Percentiles rank a stretch among this genome's conserved stretches.
phyloP scores from a whole-genome alignment of 2,113 vertebrate species.

The Colius striatus region DNA sequence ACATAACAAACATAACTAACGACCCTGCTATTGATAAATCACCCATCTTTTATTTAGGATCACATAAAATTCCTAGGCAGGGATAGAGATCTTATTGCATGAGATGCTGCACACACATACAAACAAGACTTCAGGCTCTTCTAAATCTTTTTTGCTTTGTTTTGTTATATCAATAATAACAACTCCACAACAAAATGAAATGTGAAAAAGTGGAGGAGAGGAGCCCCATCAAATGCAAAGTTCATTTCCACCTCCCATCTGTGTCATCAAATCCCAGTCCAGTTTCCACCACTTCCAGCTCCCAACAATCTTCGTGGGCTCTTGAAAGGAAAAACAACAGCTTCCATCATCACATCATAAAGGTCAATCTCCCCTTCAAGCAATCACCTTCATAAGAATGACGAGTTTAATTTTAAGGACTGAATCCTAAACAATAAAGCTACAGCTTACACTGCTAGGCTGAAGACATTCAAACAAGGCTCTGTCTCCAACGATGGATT shows the following conservation, averaged over 20 bases:
- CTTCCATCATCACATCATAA: not conserved
- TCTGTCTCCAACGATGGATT: not conserved
- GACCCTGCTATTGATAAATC: not conserved
- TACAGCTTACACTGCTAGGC: not conserved
- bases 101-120: not conserved
- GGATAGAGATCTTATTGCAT: not conserved
- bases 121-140: not conserved
- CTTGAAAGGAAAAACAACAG: not conserved
- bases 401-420: constrained; percentile 40
- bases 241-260: not conserved
- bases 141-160: not conserved
- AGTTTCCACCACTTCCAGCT: not conserved
- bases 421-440: constrained; percentile 27
- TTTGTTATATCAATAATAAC: not conserved
- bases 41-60: not conserved
- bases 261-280: not conserved
- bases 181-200: not conserved
- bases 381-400: constrained; percentile 27
- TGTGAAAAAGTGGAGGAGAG: not conserved
- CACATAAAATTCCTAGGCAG: not conserved
- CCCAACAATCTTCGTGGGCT: not conserved
- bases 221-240: not conserved
- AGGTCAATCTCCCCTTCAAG: constrained; percentile 55
- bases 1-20: not conserved
- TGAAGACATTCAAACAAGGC: constrained; percentile 17